These are phyloP conservation scores for Calcarius lapponicus DNA, from an alignment of 2,797 vertebrate species.

Conservation along the genomic window DNA sequence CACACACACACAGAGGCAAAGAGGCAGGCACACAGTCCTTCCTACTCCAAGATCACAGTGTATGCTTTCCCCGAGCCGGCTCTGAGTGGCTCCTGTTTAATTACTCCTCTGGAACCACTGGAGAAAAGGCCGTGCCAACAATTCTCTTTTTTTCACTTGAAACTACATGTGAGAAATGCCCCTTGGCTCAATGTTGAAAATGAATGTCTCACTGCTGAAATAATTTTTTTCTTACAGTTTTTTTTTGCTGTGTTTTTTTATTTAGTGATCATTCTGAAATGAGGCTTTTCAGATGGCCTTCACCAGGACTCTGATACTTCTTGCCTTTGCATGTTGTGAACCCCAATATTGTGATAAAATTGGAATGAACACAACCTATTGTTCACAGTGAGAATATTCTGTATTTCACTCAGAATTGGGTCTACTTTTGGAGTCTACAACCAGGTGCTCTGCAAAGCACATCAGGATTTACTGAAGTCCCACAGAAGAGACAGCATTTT, in stretches of 20 bases:
- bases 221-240: neutral
- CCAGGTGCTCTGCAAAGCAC: neutral
- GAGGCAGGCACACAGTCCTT: neutral
- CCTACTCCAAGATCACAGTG: accelerated
- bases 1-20: neutral
- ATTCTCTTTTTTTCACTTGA: neutral
- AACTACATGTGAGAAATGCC: slow-evolving; percentile 26
- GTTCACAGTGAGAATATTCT: neutral
- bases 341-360: neutral
- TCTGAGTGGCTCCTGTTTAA: neutral
- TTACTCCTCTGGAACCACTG: slow-evolving; percentile 20
- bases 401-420: neutral
- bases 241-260: neutral
- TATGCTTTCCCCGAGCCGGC: accelerated
- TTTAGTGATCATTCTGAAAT: neutral
- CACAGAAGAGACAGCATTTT: neutral
- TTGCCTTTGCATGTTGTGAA: neutral
- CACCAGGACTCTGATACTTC: neutral
- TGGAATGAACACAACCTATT: neutral
- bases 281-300: neutral
- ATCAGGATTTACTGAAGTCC: neutral
- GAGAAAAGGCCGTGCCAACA: slow-evolving; percentile 6
- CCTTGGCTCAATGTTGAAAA: slow-evolving; percentile 20
- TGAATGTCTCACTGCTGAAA: neutral
- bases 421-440: neutral